Percentiles rank a stretch among this genome's conserved stretches.
phyloP scores from a whole-genome alignment of 2,113 vertebrate genomes.

The Gulo gulo region DNA sequence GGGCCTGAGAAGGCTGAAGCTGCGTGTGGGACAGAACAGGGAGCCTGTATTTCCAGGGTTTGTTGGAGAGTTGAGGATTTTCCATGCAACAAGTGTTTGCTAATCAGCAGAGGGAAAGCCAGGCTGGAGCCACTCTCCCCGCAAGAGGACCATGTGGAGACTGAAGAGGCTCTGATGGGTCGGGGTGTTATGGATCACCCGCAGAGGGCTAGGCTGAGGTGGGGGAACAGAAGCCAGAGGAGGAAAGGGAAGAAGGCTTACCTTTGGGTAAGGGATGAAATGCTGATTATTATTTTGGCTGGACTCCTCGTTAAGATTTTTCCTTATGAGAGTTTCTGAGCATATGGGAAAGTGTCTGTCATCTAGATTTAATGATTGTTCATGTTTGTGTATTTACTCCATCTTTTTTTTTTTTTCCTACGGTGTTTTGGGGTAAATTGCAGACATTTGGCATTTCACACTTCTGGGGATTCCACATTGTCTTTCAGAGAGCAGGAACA shows the following conservation, averaged over 20 bases:
- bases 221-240: not conserved
- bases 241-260: not conserved
- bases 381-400: not conserved
- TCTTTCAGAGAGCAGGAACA: not conserved
- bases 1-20: not conserved
- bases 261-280: not conserved
- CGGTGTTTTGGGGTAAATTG: not conserved
- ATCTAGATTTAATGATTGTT: not conserved
- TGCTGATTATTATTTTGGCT: not conserved
- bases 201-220: rapidly evolving
- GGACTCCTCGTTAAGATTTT: not conserved
- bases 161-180: not conserved
- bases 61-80: not conserved
- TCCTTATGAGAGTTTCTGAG: not conserved
- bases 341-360: not conserved
- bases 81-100: not conserved
- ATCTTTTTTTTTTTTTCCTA: not conserved
- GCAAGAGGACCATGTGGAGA: not conserved
- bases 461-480: not conserved
- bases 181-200: rapidly evolving
- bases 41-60: not conserved
- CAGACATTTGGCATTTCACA: not conserved
- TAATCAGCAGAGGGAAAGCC: not conserved
- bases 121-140: not conserved
- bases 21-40: not conserved